These are phyloP conservation scores for Pteropus alecto DNA, from an alignment of 2,113 vertebrate species.

Conservation along the genomic window DNA sequence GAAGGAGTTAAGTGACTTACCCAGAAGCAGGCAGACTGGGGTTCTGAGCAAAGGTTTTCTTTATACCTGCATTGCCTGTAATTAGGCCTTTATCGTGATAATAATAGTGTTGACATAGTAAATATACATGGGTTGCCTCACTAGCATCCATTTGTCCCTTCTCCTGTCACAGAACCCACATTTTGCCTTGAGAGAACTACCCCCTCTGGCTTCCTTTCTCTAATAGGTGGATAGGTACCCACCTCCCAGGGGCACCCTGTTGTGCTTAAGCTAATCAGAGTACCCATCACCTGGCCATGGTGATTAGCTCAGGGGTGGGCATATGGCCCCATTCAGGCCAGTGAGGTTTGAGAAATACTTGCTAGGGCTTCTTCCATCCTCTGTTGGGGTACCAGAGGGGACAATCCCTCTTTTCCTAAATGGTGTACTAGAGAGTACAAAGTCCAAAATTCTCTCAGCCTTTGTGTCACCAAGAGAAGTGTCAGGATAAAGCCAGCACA, in stretches of 20 bases:
- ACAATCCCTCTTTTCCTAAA: background rate
- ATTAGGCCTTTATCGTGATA: background rate
- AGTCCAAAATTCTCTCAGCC: background rate
- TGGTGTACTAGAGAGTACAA: background rate
- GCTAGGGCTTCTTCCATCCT: background rate
- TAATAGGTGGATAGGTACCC: background rate
- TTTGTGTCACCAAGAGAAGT: background rate
- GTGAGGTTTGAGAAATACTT: background rate
- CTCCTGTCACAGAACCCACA: background rate
- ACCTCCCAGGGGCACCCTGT: background rate
- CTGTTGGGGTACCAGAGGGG: background rate
- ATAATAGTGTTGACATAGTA: background rate
- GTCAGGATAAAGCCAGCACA: background rate
- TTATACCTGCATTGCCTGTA: background rate
- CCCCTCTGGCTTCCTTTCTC: background rate
- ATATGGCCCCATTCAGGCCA: background rate
- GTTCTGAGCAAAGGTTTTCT: background rate
- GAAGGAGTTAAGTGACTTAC: background rate
- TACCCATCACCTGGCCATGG: background rate
- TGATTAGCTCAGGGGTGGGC: background rate
- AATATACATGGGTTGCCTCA: background rate
- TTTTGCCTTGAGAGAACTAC: background rate
- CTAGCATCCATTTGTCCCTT: background rate
- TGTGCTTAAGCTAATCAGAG: background rate
- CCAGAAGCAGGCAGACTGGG: background rate